These are phyloP conservation scores for Buceros bicornis DNA, from an alignment of 2,797 vertebrate species.

Conservation along the genomic window DNA sequence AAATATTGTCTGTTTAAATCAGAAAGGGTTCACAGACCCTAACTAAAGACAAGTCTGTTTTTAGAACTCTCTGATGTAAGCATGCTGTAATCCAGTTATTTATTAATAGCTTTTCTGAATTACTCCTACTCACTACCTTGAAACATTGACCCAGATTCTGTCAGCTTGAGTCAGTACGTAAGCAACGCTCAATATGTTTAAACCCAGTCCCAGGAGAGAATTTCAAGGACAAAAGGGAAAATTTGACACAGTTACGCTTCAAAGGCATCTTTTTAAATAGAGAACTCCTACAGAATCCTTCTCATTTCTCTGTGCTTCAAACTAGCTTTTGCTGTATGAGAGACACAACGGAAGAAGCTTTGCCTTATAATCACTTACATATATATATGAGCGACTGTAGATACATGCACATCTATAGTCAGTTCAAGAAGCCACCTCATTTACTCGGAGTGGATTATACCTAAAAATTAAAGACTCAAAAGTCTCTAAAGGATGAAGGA, in stretches of 20 bases:
- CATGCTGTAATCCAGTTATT: slow-evolving; percentile 30
- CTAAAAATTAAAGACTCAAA: background rate
- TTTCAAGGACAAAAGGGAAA: slow-evolving; percentile 7
- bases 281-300: background rate
- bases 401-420: background rate
- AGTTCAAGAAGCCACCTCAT: background rate
- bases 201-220: background rate
- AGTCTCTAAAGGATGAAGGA: background rate
- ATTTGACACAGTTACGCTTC: background rate
- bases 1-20: background rate
- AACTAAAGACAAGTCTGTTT: slow-evolving; percentile 20
- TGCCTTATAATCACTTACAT: background rate
- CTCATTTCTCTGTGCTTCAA: background rate
- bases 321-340: background rate
- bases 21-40: background rate
- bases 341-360: background rate
- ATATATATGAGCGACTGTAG: background rate
- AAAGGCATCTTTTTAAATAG: background rate
- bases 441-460: background rate
- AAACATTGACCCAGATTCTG: background rate
- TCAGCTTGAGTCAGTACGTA: background rate
- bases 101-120: slow-evolving; percentile 65
- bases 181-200: background rate
- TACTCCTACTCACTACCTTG: slow-evolving; percentile 57
- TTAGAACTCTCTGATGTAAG: slow-evolving; percentile 33